A percentile compares a stretch with the other conserved stretches of the same genome.
Conservation (phyloP, 2,797 vertebrate genomes). For the Cirrhinus mrigala region DNA sequence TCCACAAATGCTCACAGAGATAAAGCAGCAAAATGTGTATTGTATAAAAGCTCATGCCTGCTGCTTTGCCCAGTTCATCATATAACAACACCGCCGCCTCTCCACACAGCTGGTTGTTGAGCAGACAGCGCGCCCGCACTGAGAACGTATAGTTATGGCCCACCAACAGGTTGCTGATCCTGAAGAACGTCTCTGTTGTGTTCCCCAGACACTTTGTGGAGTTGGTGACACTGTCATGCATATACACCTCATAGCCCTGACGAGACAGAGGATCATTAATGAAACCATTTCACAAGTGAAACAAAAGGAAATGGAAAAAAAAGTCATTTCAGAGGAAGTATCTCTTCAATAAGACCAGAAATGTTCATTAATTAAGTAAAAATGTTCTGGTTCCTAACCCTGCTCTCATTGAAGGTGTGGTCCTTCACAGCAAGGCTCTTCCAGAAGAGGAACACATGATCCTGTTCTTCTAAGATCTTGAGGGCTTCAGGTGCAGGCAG, state of each 20-base stretch:
- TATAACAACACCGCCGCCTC: constrained; percentile 89
- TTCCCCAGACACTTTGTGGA: constrained; percentile 87
- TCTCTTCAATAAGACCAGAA: not conserved
- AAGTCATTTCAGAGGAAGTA: not conserved
- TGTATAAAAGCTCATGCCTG: constrained; percentile 20
- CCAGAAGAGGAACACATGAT: constrained; percentile 94
- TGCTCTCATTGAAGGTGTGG: constrained; percentile 90
- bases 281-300: not conserved
- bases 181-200: constrained; percentile 93
- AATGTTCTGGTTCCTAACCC: constrained; percentile 81
- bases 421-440: constrained; percentile 94
- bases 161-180: constrained; percentile 86
- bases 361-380: not conserved
- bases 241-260: constrained; percentile 93
- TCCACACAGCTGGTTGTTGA: constrained; percentile 90
- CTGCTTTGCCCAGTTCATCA: constrained; percentile 82
- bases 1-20: not conserved
- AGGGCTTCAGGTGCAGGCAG: constrained; percentile 92
- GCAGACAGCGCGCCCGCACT: constrained; percentile 91
- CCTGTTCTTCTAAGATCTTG: constrained; percentile 92
- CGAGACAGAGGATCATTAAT: not conserved
- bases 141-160: constrained; percentile 96
- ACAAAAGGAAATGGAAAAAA: not conserved
- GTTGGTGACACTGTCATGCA: constrained; percentile 90
- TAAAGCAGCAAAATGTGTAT: not conserved